Evolutionary conservation across 2,113 vertebrate genomes (phyloP), one percentile per base, ranked within the genome.

Genomic region (Nannobrachium achirus): DNA sequence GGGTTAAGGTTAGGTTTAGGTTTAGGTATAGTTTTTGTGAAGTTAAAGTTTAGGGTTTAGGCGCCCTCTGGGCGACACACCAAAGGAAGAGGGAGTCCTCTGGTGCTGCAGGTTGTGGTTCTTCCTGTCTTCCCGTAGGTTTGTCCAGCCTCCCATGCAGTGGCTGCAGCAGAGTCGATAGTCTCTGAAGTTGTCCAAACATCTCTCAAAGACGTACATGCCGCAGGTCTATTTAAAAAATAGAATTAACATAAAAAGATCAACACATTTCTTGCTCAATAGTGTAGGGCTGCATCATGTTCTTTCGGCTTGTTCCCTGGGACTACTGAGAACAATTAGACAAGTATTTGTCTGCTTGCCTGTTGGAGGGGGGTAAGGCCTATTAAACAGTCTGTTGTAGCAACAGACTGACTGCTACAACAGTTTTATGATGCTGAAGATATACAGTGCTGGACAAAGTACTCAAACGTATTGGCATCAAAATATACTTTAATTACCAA

Each of bases 341-440:
- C 0, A 38, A 15, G n/a, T 33, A 15, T n/a, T 56, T 39, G 13
- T 15, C 25, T 8, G 13, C 38, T 38, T 15, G 25, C 25, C 25
- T 33, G 25, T 33, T 33, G 25, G 6, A 33, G 25, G 1, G 25
- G 25, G 25, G 25, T 18, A 25, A 68, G 55, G 11, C 62, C 42
- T 63, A 20, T 76, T 78, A 80, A 80, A 66, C 57, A 64, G 68
- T 76, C 56, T 86, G 86, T 80, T 69, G 86, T 80, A 81, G 86
- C 55, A 80, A 86, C 81, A 33, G 25, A 33, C 25, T 33, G 3
- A 4, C 25, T n/a, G n/a, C 25, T 33, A 33, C 25, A 33, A 33
- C 25, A 1, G 25, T 33, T 33, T 33, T 33, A 33, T 33, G 25
- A 33, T 33, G 25, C 25, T 33, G 25, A 33, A 33, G 25, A 33